Conservation (phyloP, 2,113 vertebrate species). For the Raja brachyura region DNA sequence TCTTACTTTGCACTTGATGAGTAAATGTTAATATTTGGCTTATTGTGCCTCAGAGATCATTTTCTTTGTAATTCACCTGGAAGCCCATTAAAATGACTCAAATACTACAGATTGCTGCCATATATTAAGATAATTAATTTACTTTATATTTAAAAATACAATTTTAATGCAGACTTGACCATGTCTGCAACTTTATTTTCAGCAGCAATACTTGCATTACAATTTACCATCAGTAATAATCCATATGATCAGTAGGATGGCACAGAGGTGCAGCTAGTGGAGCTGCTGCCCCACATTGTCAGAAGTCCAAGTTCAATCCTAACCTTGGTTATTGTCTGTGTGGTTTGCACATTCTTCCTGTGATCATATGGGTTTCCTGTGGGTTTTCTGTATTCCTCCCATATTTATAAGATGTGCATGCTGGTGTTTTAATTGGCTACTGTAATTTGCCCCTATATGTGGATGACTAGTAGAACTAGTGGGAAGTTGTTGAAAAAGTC, state of each 20-base stretch:
- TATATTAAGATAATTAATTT: background rate
- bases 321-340: too few species aligned
- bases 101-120: background rate
- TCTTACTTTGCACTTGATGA: background rate
- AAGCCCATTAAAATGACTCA: background rate
- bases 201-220: background rate
- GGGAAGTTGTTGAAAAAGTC: too few species aligned
- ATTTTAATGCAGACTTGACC: background rate
- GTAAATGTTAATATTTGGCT: background rate
- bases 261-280: background rate
- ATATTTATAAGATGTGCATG: too few species aligned
- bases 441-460: too few species aligned
- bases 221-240: background rate
- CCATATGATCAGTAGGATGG: background rate
- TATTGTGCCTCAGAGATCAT: background rate
- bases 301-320: too few species aligned
- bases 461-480: too few species aligned
- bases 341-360: too few species aligned
- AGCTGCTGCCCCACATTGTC: too few species aligned
- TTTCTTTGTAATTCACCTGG: background rate
- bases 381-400: too few species aligned
- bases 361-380: too few species aligned
- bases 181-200: background rate
- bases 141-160: background rate
- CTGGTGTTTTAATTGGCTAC: too few species aligned